Base-by-base conservation (phyloP, 1,140 invertebrate species). In the Drosophila parabipectinata region DNA sequence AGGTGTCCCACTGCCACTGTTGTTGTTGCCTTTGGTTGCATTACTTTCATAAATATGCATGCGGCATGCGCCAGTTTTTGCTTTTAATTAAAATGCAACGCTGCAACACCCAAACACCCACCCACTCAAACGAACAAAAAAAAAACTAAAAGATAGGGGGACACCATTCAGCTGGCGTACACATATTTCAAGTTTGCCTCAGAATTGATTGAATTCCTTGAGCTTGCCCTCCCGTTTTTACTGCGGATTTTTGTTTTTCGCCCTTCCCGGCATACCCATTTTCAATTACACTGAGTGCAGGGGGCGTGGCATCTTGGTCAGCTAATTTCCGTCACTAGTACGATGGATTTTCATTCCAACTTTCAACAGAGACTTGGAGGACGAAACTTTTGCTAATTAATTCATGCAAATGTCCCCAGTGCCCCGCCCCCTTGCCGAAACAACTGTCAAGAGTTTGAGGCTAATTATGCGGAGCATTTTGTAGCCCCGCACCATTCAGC, bases 31-130 rank as follows among this genome's bases (percentile, higher is more conserved):
- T 30, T 69, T 57, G 67, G 64, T 81, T 67, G 79, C 79, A 81
- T 81, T 81, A 82, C 78, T 79, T 82, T 88, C 83, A 87, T 87
- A 88, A 87, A 87, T 87, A 87, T 87, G 82, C 82, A 87, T 87
- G 82, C 59, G 56, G 71, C 83, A 72, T 87, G 82, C 71, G 62
- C 74, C 83, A 76, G 71, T 88, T 88, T 87, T 74, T 78, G 72
- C 62, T 68, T 87, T 87, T 85, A 85, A 85, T 85, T 85, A 85
- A 85, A 82, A 85, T 87, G 78, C 82, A 85, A 64, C 78, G 64
- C 47, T 54, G 54, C 69, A 72, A 47, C 61, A 53, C 32, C 57
- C 52, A 47, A 14, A 44, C 41, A 44, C 41, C 41, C 41, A 44
- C 41, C 41, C 41, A 44, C 41, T 44, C 24, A 59, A 34, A 12